Base-by-base conservation (phyloP, 2,888 invertebrate genomes). In the Acleris cristana region DNA sequence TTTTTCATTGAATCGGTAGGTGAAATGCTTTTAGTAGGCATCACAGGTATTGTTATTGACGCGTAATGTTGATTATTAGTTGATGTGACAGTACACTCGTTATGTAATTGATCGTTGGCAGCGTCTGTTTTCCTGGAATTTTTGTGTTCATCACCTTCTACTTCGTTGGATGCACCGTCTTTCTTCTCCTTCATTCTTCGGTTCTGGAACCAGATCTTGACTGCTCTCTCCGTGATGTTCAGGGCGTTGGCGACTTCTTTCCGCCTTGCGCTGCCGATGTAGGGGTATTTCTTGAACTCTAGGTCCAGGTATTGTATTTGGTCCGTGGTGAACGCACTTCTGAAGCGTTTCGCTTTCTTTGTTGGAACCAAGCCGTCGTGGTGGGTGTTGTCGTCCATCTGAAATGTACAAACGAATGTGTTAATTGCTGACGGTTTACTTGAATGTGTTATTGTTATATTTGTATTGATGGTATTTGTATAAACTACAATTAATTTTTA, bases 161-260 rank as follows among this genome's bases (percentile, higher is more conserved):
- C 51, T 64, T 84, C 81, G 65, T 79, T 80, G 18, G 18, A 71
- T 16, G 65, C 68, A 3, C 23, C 81, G 69, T 95, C 94, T 79
- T 95, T 95, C 80, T 96, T 96, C 78, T 92, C 92, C 73, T 95
- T 96, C 96, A 97, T 97, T 7, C 97, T 88, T 1, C 96, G 91
- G 81, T 97, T 97, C 82, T 97, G 97, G 79, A 97, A 97, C 97
- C 97, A 97, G 65, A 97, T 96, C 83, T 97, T 97, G 40, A 97
- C 95, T 73, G 96, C 96, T 64, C 95, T 89, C 78, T 97, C 97
- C 1, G 95, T 92, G 12, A 97, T 93, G 57, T 92, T 93, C 0
- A 97, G 87, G 0, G 86, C 75, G 0, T 90, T 82, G 0, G 97
- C 95, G 81, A 97, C 91, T 79, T 96, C 94, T 70, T 95, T 95